These are phyloP conservation scores for Daubentonia madagascariensis DNA, from an alignment of 2,113 vertebrate genomes.

Conservation along the genomic window DNA sequence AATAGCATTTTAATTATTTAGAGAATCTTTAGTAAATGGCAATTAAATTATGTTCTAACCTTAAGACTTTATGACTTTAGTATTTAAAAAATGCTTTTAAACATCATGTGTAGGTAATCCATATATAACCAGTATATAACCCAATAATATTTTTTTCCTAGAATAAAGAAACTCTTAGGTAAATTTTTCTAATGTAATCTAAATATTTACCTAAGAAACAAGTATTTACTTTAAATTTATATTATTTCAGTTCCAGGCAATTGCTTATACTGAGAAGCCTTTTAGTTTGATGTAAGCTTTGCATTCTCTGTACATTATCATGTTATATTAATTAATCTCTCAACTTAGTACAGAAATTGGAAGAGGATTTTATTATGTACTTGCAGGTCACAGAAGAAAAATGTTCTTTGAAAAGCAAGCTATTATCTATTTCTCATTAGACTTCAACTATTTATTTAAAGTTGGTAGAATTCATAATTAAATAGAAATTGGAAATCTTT, in stretches of 20 bases:
- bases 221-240: constrained; percentile 10
- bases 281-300: background rate
- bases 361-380: background rate
- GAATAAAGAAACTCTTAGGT: background rate
- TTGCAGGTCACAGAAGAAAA: constrained; percentile 33
- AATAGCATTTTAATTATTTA: background rate
- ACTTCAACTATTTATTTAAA: background rate
- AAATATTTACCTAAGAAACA: background rate
- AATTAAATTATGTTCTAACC: background rate
- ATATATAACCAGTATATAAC: background rate
- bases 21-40: background rate
- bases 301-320: background rate
- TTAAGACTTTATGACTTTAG: background rate
- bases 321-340: background rate
- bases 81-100: background rate
- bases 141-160: background rate
- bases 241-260: background rate
- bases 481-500: constrained; percentile 41
- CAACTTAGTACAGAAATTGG: background rate
- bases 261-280: background rate
- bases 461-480: background rate
- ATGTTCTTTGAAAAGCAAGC: background rate
- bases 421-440: constrained; percentile 24
- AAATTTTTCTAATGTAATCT: background rate
- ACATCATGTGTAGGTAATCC: background rate